Evolutionary conservation across 2,888 invertebrate species (phyloP).

Genomic region (Lasiommata megera): DNA sequence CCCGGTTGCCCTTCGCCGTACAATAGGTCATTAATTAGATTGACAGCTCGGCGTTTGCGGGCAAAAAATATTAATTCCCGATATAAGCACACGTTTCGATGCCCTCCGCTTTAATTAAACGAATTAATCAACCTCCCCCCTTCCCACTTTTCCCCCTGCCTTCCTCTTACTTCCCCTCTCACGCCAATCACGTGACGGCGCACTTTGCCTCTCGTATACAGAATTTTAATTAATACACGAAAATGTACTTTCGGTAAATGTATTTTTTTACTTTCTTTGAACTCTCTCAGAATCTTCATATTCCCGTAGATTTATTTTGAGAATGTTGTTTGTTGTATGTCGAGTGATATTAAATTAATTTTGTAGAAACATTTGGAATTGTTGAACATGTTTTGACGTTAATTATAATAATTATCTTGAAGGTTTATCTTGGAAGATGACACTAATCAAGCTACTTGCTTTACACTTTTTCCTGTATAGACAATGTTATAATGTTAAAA

Average conservation of each 20-base stretch:
- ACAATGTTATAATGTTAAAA: no score
- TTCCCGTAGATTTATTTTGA: not conserved
- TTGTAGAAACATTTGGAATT: not conserved
- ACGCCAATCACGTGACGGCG: constrained; percentile 39
- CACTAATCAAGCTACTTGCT: no score
- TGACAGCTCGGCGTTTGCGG: constrained; percentile 34
- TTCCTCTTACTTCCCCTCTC: constrained; percentile 24
- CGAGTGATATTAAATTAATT: constrained; percentile 1
- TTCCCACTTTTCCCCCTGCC: constrained; percentile 19
- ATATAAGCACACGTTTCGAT: constrained; percentile 39
- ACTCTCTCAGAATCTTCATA: not conserved
- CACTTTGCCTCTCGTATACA: constrained; percentile 36
- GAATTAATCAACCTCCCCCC: constrained; percentile 45
- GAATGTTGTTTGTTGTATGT: not conserved
- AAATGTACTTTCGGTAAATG: constrained; percentile 16
- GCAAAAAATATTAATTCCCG: constrained; percentile 37
- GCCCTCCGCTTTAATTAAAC: constrained; percentile 48
- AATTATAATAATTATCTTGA: not conserved
- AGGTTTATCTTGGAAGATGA: no score
- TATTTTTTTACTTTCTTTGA: constrained; percentile 11
- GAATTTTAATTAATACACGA: constrained; percentile 40
- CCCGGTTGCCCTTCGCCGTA: constrained; percentile 8
- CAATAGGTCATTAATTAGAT: constrained; percentile 38
- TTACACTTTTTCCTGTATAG: no score
- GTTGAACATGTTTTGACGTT: not conserved